Conservation (phyloP, 1,140 invertebrate species). For the Spodoptera frugiperda region DNA sequence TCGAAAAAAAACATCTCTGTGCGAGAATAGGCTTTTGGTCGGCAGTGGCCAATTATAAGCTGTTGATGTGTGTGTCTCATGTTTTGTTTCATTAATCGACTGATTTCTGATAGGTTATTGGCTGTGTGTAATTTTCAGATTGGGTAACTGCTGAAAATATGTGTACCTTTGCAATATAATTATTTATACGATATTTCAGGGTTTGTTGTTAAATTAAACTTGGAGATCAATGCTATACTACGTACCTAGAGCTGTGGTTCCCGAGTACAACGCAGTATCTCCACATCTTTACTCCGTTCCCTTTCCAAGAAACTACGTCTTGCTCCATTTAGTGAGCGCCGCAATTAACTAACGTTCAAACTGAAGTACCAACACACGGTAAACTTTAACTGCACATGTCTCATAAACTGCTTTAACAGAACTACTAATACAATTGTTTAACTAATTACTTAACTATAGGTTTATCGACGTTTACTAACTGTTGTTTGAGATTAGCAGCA, state of each 20-base stretch:
- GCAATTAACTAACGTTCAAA: constrained; percentile 34
- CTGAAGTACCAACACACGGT: constrained; percentile 32
- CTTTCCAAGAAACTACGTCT: constrained; percentile 27
- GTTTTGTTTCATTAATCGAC: too few species aligned
- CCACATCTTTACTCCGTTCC: background rate
- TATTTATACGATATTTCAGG: too few species aligned
- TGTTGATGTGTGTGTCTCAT: too few species aligned
- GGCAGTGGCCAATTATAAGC: too few species aligned
- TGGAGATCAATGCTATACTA: too few species aligned
- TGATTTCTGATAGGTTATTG: too few species aligned
- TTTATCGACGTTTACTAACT: constrained; percentile 12
- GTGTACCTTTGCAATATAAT: too few species aligned
- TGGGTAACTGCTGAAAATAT: too few species aligned
- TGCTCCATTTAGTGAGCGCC: constrained; percentile 31
- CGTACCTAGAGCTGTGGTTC: background rate
- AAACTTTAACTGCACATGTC: constrained; percentile 35
- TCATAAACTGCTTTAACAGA: constrained; percentile 33
- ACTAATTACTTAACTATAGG: constrained; percentile 25
- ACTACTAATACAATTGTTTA: constrained; percentile 30
- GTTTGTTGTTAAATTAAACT: too few species aligned
- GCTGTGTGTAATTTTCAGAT: too few species aligned
- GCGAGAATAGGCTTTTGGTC: too few species aligned
- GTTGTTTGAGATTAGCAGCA: background rate
- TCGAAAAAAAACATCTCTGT: too few species aligned
- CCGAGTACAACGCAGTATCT: constrained; percentile 5